phyloP scores from a whole-genome alignment of 1,140 invertebrate genomes.

The Leptopilina clavipes region DNA sequence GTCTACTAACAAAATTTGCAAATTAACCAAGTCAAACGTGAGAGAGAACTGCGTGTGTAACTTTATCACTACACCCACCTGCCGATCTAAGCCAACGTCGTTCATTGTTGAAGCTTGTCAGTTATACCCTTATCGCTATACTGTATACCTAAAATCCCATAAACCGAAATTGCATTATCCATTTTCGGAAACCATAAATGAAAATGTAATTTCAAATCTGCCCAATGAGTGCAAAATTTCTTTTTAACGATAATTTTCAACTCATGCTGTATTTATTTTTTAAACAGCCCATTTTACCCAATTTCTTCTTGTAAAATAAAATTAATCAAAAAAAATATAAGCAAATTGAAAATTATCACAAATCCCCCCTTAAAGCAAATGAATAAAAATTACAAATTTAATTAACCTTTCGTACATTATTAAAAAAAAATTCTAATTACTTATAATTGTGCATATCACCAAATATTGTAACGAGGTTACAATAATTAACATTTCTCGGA shows the following conservation, averaged over 20 bases:
- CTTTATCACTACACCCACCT: constrained; percentile 10
- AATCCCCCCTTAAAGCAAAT: too few species aligned
- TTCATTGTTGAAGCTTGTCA: constrained; percentile 14
- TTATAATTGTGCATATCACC: too few species aligned
- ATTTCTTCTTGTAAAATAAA: too few species aligned
- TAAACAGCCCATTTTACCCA: too few species aligned
- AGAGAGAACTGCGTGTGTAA: neutral
- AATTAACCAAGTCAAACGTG: neutral
- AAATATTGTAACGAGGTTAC: too few species aligned
- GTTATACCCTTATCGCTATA: constrained; percentile 4
- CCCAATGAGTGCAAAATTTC: neutral
- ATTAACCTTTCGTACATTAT: too few species aligned
- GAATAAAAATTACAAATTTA: too few species aligned
- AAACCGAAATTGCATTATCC: constrained; percentile 17
- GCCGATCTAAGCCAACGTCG: neutral
- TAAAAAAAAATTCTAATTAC: too few species aligned
- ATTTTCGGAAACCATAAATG: constrained; percentile 16
- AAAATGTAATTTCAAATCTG: neutral
- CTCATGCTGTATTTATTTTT: neutral
- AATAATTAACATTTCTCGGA: too few species aligned
- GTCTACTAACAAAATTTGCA: neutral
- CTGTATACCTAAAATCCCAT: neutral
- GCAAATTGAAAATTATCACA: too few species aligned
- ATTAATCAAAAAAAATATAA: too few species aligned
- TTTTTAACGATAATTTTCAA: neutral